phyloP scores from a whole-genome alignment of 92 coral and sea anemone species.

The Porites cylindrica region DNA sequence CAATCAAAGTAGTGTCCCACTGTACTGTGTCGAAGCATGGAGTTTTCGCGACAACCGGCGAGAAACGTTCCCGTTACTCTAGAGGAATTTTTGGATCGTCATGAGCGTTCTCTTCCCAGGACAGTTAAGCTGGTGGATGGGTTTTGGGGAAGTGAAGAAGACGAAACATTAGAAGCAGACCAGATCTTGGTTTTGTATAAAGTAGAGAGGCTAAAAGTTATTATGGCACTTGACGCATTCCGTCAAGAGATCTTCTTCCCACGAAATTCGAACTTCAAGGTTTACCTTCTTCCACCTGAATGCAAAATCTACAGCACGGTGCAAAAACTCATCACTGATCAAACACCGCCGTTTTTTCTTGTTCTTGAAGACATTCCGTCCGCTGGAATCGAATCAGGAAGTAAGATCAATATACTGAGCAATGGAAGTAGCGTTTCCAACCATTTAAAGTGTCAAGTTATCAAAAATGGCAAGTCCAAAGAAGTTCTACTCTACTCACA shows the following conservation, averaged over 20 bases:
- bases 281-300: slow-evolving; percentile 58
- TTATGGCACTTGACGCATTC: slow-evolving; percentile 50
- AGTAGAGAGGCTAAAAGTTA: slow-evolving; percentile 45
- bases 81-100: slow-evolving; percentile 35
- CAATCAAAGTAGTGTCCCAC: too few species aligned
- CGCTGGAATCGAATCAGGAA: slow-evolving; percentile 45
- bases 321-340: slow-evolving; percentile 44
- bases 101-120: slow-evolving; percentile 45
- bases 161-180: slow-evolving; percentile 59
- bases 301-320: slow-evolving; percentile 33
- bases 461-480: neutral
- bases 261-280: slow-evolving; percentile 47
- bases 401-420: slow-evolving; percentile 30
- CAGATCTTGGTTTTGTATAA: slow-evolving; percentile 54
- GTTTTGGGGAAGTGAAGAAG: slow-evolving; percentile 43
- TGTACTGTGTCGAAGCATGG: slow-evolving; percentile 9
- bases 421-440: slow-evolving; percentile 19
- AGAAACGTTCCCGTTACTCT: neutral
- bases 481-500: slow-evolving; percentile 41
- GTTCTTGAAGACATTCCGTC: slow-evolving; percentile 64
- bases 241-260: slow-evolving; percentile 59
- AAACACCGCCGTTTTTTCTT: slow-evolving; percentile 52
- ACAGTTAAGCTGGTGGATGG: slow-evolving; percentile 58
- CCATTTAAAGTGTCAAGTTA: slow-evolving; percentile 42
- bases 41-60: neutral